Evolutionary conservation across 1,140 invertebrate genomes (phyloP).

Genomic region (Octopus sinensis): DNA sequence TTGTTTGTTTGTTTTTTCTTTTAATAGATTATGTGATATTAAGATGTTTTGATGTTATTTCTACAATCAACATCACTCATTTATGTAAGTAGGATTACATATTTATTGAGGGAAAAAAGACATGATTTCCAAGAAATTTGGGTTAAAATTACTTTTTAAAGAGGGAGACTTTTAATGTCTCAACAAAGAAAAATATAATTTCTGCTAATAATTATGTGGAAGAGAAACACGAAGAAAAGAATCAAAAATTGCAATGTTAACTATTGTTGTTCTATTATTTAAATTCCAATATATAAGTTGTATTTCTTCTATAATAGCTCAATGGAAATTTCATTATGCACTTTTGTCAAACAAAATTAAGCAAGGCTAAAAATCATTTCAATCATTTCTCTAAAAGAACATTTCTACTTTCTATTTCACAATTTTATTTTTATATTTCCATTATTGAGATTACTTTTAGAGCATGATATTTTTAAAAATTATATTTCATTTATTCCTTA

Average conservation of each 20-base stretch:
- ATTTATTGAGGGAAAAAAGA: conserved; percentile 11
- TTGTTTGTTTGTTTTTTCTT: no score
- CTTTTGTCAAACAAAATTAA: no score
- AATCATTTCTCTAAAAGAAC: no score
- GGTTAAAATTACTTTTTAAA: conserved; percentile 1
- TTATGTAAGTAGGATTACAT: conserved; percentile 7
- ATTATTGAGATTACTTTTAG: no score
- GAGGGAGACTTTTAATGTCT: conserved; percentile 1
- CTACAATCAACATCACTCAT: conserved; percentile 1
- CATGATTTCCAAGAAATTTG: conserved; percentile 7
- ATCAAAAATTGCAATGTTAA: not conserved
- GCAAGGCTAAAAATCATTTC: no score
- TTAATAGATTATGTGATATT: not conserved
- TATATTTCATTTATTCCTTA: no score
- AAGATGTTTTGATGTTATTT: not conserved
- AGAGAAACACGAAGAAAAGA: not conserved
- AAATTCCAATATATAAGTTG: not conserved
- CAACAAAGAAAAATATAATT: not conserved
- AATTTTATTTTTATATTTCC: no score
- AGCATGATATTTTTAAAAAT: no score
- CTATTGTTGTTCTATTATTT: conserved; percentile 5
- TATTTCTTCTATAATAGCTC: no score
- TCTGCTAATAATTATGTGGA: not conserved
- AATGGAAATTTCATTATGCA: no score
- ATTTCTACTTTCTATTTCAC: no score